Evolutionary conservation across 2,888 invertebrate genomes (phyloP).

Genomic region (Euplagia quadripunctaria): DNA sequence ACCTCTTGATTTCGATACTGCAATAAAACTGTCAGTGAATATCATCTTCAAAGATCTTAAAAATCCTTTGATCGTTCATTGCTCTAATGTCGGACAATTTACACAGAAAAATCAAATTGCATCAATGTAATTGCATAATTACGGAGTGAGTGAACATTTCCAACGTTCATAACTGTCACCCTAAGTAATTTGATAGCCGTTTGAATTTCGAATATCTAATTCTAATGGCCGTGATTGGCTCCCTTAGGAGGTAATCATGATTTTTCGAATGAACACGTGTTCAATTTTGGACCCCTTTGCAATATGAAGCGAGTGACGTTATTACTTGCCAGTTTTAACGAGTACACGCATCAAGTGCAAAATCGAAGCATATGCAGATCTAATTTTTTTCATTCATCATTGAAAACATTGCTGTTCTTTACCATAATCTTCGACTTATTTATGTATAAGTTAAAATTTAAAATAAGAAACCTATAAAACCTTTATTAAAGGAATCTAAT

Average conservation of each 20-base stretch:
- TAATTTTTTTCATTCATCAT: constrained; percentile 13
- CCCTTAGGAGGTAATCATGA: constrained; percentile 85
- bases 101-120: constrained; percentile 39
- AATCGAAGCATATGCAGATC: constrained; percentile 44
- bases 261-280: constrained; percentile 85
- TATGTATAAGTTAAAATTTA: background rate
- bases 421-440: background rate
- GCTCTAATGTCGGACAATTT: constrained; percentile 44
- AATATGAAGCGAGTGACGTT: constrained; percentile 73
- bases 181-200: constrained; percentile 81
- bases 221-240: constrained; percentile 86
- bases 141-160: constrained; percentile 54
- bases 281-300: constrained; percentile 80
- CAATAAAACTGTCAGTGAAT: constrained; percentile 39
- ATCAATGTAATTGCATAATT: constrained; percentile 53
- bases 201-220: constrained; percentile 85
- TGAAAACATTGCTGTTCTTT: constrained; percentile 20
- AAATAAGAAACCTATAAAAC: background rate
- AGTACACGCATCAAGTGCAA: constrained; percentile 54
- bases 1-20: constrained; percentile 47
- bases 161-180: constrained; percentile 70
- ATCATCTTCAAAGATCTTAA: constrained; percentile 40
- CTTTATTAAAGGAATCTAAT: background rate
- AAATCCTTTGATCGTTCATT: constrained; percentile 59
- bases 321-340: constrained; percentile 54